Evolutionary conservation across 2,888 invertebrate species (phyloP).

Genomic region (Caenorhabditis panamensis): DNA sequence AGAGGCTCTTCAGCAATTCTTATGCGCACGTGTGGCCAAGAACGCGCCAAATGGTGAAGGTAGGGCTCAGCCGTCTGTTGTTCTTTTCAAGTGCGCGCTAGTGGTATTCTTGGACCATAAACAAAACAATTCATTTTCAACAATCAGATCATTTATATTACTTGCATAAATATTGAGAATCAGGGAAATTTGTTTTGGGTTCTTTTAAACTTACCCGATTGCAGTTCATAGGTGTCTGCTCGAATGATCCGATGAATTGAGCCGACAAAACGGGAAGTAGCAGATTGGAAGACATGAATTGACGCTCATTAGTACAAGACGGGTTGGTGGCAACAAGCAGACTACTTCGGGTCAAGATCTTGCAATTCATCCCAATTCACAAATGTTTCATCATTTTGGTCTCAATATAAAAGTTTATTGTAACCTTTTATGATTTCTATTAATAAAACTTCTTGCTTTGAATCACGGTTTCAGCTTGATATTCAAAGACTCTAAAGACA

Average conservation of each 20-base stretch:
- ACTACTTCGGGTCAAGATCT: constrained; percentile 4
- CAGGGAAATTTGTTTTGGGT: not conserved
- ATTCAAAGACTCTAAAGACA: too few relatives aligned
- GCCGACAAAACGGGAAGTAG: constrained; percentile 10
- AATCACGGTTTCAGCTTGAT: too few relatives aligned
- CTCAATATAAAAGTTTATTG: not conserved
- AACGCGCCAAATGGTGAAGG: constrained; percentile 65
- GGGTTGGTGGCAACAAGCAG: constrained; percentile 14
- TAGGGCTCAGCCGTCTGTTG: constrained; percentile 42
- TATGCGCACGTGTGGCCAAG: constrained; percentile 30
- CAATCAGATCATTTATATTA: constrained; percentile 28
- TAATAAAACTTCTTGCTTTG: too few relatives aligned
- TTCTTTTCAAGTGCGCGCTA: constrained; percentile 36
- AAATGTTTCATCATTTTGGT: not conserved
- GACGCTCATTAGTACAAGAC: constrained; percentile 32
- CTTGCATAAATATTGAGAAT: not conserved
- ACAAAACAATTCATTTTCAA: constrained; percentile 32
- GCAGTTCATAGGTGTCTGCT: not conserved
- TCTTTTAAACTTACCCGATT: not conserved
- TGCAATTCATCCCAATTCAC: constrained; percentile 1
- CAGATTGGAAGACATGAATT: constrained; percentile 44
- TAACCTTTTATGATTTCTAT: not conserved
- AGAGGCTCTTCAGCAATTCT: not conserved
- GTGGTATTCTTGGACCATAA: not conserved
- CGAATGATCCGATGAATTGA: not conserved